Conservation (phyloP, 2,113 vertebrate genomes). For the Corythornis cristatus region DNA sequence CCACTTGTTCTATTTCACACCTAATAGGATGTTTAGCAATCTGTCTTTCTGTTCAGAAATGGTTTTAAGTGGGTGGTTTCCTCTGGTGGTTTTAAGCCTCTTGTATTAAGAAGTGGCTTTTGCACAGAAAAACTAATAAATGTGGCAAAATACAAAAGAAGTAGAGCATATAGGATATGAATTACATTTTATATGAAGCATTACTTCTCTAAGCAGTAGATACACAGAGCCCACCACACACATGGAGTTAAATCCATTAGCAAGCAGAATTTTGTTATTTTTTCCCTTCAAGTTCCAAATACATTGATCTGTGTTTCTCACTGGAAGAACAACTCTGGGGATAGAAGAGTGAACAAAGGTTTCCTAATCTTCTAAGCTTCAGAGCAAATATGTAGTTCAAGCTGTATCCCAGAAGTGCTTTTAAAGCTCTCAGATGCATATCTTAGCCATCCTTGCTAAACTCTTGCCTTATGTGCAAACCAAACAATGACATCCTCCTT, state of each 20-base stretch:
- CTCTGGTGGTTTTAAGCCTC: not conserved
- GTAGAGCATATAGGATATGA: not conserved
- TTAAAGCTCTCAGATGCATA: not conserved
- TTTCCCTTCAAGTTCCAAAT: not conserved
- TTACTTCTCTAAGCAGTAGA: not conserved
- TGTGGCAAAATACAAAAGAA: not conserved
- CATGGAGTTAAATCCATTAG: not conserved
- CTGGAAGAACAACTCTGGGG: not conserved
- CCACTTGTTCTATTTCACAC: not conserved
- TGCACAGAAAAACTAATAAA: not conserved
- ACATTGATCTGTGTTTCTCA: not conserved
- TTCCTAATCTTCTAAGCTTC: slow-evolving; percentile 15
- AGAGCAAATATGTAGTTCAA: not conserved
- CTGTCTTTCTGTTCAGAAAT: not conserved
- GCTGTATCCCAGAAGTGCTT: not conserved
- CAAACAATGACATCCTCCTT: not conserved
- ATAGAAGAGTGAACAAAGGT: not conserved
- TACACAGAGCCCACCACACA: not conserved
- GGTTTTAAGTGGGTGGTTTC: not conserved
- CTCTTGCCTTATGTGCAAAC: not conserved
- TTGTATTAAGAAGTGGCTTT: not conserved
- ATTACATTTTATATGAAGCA: not conserved
- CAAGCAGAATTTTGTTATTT: not conserved
- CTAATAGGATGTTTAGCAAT: not conserved
- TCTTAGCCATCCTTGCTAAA: not conserved